Evolutionary conservation across 2,113 vertebrate genomes (phyloP).

Genomic region (Phoenicopterus ruber): DNA sequence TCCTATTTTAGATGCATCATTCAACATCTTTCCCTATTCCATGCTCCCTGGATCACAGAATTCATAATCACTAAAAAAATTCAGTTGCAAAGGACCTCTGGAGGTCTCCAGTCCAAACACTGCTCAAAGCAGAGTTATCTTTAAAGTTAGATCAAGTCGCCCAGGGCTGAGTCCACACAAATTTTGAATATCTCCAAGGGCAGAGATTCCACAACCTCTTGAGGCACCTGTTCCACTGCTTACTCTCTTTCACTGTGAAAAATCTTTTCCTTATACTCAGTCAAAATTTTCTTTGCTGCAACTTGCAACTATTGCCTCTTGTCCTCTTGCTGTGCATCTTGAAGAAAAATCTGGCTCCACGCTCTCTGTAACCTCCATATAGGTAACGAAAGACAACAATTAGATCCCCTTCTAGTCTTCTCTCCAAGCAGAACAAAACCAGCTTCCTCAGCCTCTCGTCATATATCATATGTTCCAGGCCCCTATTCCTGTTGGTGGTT

Average conservation of each 20-base stretch:
- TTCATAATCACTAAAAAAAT: background rate
- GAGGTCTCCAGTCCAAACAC: background rate
- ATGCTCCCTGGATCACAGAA: background rate
- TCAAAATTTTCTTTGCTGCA: background rate
- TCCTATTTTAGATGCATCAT: background rate
- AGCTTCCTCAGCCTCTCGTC: background rate
- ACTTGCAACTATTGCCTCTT: background rate
- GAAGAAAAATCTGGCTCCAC: background rate
- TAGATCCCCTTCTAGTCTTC: background rate
- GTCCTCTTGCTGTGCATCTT: background rate
- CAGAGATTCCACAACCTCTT: background rate
- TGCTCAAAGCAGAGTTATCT: background rate
- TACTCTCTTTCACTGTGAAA: background rate
- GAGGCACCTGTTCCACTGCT: background rate
- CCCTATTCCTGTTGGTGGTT: background rate
- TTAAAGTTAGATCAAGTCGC: background rate
- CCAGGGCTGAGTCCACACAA: background rate
- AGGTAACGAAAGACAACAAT: background rate
- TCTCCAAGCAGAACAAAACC: background rate
- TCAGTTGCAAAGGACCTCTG: background rate
- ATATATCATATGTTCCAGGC: background rate
- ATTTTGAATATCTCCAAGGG: background rate
- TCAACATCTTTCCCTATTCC: background rate
- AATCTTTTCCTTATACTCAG: background rate
- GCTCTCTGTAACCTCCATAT: rapidly evolving